Evolutionary conservation across 1,140 invertebrate species (phyloP).

Genomic region (Drosophila auraria): DNA sequence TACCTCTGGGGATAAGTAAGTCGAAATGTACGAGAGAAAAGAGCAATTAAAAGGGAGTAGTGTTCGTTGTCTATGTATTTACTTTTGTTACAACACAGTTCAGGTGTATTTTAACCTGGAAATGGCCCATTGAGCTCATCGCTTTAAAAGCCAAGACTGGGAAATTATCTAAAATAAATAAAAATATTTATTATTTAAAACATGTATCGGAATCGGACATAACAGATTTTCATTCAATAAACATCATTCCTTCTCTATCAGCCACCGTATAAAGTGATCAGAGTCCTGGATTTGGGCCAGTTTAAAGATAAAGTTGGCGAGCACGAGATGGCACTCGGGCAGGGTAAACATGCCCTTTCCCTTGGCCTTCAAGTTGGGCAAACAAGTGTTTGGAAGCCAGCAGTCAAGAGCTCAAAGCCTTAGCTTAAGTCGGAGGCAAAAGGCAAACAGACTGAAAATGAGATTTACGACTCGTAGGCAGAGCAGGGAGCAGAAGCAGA

Average conservation of each 20-base stretch:
- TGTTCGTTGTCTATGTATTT: background rate
- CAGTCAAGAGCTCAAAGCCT: slow-evolving; percentile 40
- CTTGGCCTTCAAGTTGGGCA: slow-evolving; percentile 9
- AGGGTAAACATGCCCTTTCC: slow-evolving; percentile 17
- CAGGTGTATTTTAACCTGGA: too few relatives aligned
- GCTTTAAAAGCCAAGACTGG: too few relatives aligned
- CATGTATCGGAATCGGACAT: too few relatives aligned
- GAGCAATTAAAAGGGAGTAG: background rate
- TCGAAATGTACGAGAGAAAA: background rate
- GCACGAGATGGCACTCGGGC: slow-evolving; percentile 25
- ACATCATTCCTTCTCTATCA: background rate
- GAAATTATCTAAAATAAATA: background rate
- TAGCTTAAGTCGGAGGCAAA: slow-evolving; percentile 37
- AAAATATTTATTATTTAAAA: background rate
- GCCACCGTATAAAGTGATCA: background rate
- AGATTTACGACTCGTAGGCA: slow-evolving; percentile 40
- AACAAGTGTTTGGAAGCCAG: slow-evolving; percentile 36
- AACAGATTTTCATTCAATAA: background rate
- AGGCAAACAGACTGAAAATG: slow-evolving; percentile 68
- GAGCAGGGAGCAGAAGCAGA: background rate
- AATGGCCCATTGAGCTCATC: background rate
- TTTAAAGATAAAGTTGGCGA: background rate
- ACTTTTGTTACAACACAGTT: background rate
- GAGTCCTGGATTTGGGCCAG: background rate
- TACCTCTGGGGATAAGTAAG: slow-evolving; percentile 5